Conservation (phyloP, 2,797 vertebrate genomes). For the Anguilla pacifica region DNA sequence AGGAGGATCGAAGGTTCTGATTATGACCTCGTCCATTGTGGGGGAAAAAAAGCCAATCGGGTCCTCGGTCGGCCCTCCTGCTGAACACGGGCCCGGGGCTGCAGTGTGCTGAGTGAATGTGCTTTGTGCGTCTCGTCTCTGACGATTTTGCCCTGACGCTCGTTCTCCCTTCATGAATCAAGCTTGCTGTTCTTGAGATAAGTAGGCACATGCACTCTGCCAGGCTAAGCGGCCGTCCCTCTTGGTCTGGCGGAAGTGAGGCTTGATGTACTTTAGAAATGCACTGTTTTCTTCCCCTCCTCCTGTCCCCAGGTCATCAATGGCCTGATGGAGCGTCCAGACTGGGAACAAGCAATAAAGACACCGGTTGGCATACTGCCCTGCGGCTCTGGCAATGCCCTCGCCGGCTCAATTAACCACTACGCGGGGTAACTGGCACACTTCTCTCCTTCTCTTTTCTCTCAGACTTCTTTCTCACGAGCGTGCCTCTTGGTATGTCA, state of each 20-base stretch:
- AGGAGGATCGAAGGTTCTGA: neutral
- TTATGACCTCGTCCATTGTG: neutral
- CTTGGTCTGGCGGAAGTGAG: neutral
- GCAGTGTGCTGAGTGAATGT: neutral
- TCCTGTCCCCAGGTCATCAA: constrained; percentile 81
- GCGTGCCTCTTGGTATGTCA: neutral
- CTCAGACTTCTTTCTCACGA: neutral
- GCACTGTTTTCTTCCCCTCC: neutral
- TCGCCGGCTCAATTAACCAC: constrained; percentile 87
- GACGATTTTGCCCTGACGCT: neutral
- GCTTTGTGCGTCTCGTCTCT: neutral
- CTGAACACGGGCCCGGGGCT: neutral
- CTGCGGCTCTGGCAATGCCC: constrained; percentile 88
- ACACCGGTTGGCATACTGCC: constrained; percentile 87
- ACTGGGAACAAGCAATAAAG: constrained; percentile 90
- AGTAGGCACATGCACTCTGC: neutral
- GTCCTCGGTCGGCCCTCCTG: neutral
- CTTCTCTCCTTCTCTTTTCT: neutral
- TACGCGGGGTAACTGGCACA: constrained; percentile 76
- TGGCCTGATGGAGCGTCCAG: constrained; percentile 84
- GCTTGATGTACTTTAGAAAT: neutral
- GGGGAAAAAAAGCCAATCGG: neutral
- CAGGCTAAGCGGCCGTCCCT: neutral
- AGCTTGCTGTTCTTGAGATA: constrained; percentile 4
- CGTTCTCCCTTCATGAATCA: neutral